These are phyloP conservation scores for Drosophila busckii DNA, from an alignment of 1,140 invertebrate genomes.

Conservation along the genomic window DNA sequence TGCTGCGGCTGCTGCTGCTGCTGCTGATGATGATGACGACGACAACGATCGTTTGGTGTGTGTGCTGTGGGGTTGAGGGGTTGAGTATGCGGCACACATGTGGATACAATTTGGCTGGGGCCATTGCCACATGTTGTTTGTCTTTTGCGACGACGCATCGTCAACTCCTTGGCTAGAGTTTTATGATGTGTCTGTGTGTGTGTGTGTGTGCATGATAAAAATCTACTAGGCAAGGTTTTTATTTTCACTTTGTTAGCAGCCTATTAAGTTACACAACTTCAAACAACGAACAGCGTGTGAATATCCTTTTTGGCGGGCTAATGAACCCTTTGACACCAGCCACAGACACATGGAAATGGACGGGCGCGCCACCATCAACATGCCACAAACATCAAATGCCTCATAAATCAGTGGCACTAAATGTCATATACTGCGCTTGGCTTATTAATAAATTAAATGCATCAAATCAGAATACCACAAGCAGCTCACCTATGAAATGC, in stretches of 20 bases:
- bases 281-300: constrained; percentile 47
- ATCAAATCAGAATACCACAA: constrained; percentile 56
- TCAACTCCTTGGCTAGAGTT: constrained; percentile 26
- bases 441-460: constrained; percentile 70
- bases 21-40: constrained; percentile 33
- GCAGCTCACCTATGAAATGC: constrained; percentile 1
- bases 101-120: constrained; percentile 67
- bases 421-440: constrained; percentile 42
- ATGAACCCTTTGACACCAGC: constrained; percentile 62
- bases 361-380: constrained; percentile 21
- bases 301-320: constrained; percentile 66
- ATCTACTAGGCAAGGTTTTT: constrained; percentile 57
- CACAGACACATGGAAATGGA: constrained; percentile 13
- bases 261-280: constrained; percentile 75
- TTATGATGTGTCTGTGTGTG: constrained; percentile 22
- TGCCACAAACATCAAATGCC: constrained; percentile 47
- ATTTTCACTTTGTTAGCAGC: constrained; percentile 71
- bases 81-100: constrained; percentile 53
- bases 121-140: constrained; percentile 46
- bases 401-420: constrained; percentile 54
- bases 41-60: constrained; percentile 36
- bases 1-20: constrained; percentile 15
- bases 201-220: constrained; percentile 50
- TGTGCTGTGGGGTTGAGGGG: too few species aligned
- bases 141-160: constrained; percentile 40